Conservation (phyloP, 2,113 vertebrate genomes). For the Trachemys scripta region DNA sequence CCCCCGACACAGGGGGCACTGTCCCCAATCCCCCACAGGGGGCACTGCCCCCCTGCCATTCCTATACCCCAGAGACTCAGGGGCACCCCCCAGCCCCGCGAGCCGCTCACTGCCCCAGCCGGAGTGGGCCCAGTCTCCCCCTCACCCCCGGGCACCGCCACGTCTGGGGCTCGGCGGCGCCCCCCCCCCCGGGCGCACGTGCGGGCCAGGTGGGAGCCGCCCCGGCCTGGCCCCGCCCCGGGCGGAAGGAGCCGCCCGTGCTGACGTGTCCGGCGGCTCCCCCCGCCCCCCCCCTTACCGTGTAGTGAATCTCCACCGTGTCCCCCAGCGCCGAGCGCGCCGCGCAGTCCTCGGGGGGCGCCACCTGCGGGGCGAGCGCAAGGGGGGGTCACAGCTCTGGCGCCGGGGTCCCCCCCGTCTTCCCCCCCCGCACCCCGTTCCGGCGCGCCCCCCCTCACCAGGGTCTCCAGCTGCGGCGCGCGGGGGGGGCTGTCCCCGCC, state of each 20-base stretch:
- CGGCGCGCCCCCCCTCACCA: slow-evolving; percentile 68
- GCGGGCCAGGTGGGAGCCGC: neutral
- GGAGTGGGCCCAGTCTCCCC: no score
- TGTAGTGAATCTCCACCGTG: slow-evolving; percentile 93
- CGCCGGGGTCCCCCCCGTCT: neutral
- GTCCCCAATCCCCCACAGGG: neutral
- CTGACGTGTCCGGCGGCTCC: slow-evolving; percentile 88
- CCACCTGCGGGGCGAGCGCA: slow-evolving; percentile 51
- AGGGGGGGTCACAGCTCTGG: neutral
- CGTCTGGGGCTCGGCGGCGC: neutral
- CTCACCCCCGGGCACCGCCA: neutral
- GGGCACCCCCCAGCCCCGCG: no score
- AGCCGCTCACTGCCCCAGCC: no score
- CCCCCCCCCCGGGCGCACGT: neutral
- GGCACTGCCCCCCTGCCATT: neutral
- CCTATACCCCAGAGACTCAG: neutral
- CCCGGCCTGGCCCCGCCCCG: neutral
- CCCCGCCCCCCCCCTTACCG: slow-evolving; percentile 83
- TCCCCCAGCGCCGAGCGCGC: slow-evolving; percentile 87
- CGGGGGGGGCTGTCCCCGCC: slow-evolving; percentile 71
- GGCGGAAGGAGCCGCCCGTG: slow-evolving; percentile 52
- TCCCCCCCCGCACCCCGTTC: neutral
- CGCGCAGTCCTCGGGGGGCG: slow-evolving; percentile 82
- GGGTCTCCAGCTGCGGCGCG: slow-evolving; percentile 76
- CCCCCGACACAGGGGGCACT: no score